A percentile compares a stretch with the other conserved stretches of the same genome.
These are phyloP conservation scores for Plumapathes pennacea DNA, from an alignment of 92 coral and sea anemone genomes.

Conservation along the genomic window DNA sequence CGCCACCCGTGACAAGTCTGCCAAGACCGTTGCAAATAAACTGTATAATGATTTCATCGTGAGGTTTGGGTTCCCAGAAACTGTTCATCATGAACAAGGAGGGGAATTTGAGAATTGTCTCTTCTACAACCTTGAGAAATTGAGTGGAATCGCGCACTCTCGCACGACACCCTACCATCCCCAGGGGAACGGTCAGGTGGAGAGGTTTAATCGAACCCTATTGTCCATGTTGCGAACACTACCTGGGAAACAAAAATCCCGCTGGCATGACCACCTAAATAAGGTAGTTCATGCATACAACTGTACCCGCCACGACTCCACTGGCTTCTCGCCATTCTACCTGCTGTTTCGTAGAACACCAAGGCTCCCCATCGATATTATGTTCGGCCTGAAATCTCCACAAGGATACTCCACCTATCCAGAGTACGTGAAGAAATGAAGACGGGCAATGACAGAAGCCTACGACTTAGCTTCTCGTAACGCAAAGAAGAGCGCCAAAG, in stretches of 20 bases:
- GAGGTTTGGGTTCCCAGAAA: conserved; percentile 45
- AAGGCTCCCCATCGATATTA: conserved; percentile 53
- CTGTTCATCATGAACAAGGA: conserved; percentile 54
- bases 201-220: conserved; percentile 50
- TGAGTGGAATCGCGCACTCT: conserved; percentile 41
- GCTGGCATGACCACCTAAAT: conserved; percentile 62
- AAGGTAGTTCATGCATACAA: conserved; percentile 67
- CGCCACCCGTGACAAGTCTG: conserved; percentile 45
- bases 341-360: conserved; percentile 45
- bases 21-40: conserved; percentile 48
- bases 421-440: conserved; percentile 60
- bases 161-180: conserved; percentile 59
- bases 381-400: conserved; percentile 60
- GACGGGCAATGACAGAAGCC: conserved; percentile 57
- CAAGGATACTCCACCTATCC: conserved; percentile 48
- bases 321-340: conserved; percentile 65
- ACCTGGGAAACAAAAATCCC: conserved; percentile 49
- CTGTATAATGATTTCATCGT: conserved; percentile 38
- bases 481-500: conserved; percentile 20
- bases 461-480: conserved; percentile 36
- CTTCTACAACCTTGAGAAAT: conserved; percentile 57
- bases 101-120: conserved; percentile 57
- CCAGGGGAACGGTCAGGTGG: conserved; percentile 45
- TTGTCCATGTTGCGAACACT: conserved; percentile 56
- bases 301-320: conserved; percentile 56